Evolutionary conservation across 2,888 invertebrate genomes (phyloP), one percentile per base, ranked within the genome.

Genomic region (Acrobasis repandana): DNA sequence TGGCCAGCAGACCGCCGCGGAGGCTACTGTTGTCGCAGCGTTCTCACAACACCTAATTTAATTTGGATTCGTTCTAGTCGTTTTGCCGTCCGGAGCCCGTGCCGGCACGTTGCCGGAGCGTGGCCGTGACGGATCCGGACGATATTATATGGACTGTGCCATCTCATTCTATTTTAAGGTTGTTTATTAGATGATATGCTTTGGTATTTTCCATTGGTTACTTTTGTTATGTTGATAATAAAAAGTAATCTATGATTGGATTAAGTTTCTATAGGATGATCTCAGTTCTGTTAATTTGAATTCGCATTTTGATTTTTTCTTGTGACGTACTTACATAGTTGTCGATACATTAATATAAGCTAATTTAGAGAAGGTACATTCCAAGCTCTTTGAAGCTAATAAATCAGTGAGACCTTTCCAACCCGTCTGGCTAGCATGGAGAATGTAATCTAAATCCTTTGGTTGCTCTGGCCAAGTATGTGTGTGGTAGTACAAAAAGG

Each of bases 21-120:
- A 11, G 38, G 54, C 54, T 54, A 54, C 54, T 38, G 54, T 54
- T 38, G 54, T 18, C 50, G 28, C 36, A 11, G 36, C 14, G 20
- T 38, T 54, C 54, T 54, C 54, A 43, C 54, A 54, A 54, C 52
- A 52, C 33, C 38, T 54, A 54, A 54, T 54, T 54, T 54, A 54
- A 54, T 54, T 54, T 54, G 43, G 43, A 54, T 54, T 54, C 14
- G 54, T 54, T 54, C 54, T 54, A 38, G 54, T 38, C 54, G 54
- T 54, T 54, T 54, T 54, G 54, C 20, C 38, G 54, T 54, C 14
- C 14, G 43, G 2, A 14, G 10, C 20, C 20, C 50, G 54, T 38
- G 38, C 11, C 38, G 54, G 54, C 54, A 38, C 54, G 54, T 43
- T 20, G 43, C 18, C 54, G 54, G 38, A 54, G 54, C 54, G 54